Evolutionary conservation across 2,113 vertebrate species (phyloP), one percentile per base, ranked within the genome.

Genomic region (Apodemus sylvaticus): DNA sequence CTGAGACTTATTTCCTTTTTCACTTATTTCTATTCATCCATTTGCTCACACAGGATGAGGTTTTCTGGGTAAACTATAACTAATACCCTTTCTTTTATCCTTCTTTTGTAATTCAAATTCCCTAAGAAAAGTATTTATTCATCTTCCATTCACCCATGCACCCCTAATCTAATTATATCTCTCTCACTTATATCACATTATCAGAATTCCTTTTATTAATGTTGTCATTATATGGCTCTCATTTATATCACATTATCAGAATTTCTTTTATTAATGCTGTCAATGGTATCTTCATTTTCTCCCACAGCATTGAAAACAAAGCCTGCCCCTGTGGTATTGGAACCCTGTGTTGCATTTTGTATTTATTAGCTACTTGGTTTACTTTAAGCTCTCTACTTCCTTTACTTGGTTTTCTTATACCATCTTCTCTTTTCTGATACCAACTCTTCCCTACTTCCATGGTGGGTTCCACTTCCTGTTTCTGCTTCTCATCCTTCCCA

Each of bases 1-100:
- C 24, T 58, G 39, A n/a, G 39, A 42, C 3, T 36, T 9, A 76
- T 74, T 89, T 76, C 78, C 78, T 86, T 81, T 16, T 34, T 92
- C 51, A 68, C 62, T 64, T 94, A 79, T 79, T 90, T 94, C 86
- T 95, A 60, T 53, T 89, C 14, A 73, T 82, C 71, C 55, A 70
- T 77, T 29, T 96, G 48, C 48, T 90, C n/a, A 45, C 78, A 90
- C 51, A 90, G 34, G 86, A 90, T 87, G 79, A 90, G 48, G 42
- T 83, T 95, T 96, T 79, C 93, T 79, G 48, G 92, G 86, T 19
- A 96, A 96, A 96, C 45, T 48, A 74, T 36, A 96, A 31, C 45
- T 85, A 91, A 93, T 24, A 86, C 20, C 42, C 34, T 76, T 51
- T 42, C 36, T 89, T 95, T 70, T 66, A 48, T 89, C 92, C 55